Evolutionary conservation across 2,113 vertebrate species (phyloP).

Genomic region (Lanius collurio): DNA sequence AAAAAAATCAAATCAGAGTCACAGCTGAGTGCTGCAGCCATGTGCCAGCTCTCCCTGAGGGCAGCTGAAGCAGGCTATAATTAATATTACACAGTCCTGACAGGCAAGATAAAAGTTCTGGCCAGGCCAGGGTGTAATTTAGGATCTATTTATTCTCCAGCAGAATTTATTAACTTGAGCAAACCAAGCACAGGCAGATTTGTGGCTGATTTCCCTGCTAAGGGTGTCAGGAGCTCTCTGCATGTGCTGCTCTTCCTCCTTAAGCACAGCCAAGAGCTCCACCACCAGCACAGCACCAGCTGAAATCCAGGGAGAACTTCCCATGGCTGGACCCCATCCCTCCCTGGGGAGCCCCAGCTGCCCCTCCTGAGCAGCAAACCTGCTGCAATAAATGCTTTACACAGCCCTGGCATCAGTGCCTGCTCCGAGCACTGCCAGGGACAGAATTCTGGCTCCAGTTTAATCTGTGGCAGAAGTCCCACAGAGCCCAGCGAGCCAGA

Average conservation of each 20-base stretch:
- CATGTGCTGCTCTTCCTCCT: neutral
- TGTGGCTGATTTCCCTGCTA: constrained; percentile 4
- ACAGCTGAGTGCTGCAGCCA: neutral
- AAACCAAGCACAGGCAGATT: neutral
- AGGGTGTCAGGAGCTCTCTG: neutral
- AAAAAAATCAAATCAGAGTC: neutral
- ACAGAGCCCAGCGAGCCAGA: neutral
- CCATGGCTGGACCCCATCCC: neutral
- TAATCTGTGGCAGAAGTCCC: neutral
- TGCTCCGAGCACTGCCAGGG: neutral
- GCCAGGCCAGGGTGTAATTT: constrained; percentile 46
- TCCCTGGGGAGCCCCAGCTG: neutral
- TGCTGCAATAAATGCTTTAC: neutral
- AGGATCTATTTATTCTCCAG: constrained; percentile 48
- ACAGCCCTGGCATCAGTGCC: neutral
- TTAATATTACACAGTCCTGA: constrained; percentile 9
- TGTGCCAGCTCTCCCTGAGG: neutral
- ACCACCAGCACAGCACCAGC: neutral
- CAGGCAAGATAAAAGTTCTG: constrained; percentile 41
- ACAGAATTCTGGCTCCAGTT: neutral
- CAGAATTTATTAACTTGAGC: constrained; percentile 46
- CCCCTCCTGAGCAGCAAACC: neutral
- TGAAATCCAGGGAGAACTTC: neutral
- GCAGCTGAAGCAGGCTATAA: constrained; percentile 1
- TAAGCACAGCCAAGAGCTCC: neutral